These are phyloP conservation scores for Microctenopoma lineatum DNA, from an alignment of 2,797 vertebrate species.

Conservation along the genomic window DNA sequence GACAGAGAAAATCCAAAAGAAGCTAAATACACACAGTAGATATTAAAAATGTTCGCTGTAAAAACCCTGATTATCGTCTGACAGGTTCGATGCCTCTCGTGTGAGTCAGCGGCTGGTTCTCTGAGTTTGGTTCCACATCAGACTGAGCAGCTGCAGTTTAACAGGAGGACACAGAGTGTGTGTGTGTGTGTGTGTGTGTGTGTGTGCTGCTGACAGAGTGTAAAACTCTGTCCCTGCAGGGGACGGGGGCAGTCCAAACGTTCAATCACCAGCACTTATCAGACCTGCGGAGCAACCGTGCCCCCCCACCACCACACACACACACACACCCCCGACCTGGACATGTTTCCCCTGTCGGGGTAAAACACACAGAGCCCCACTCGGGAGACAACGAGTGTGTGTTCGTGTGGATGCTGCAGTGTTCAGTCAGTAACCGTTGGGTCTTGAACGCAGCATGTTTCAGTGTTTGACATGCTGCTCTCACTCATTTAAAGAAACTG, in stretches of 20 bases:
- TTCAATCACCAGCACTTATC: slow-evolving; percentile 44
- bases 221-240: slow-evolving; percentile 39
- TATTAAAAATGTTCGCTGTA: too few relatives aligned
- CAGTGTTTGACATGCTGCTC: too few relatives aligned
- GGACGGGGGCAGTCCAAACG: slow-evolving; percentile 39
- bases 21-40: too few relatives aligned
- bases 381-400: neutral
- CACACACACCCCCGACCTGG: neutral
- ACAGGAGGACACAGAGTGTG: neutral
- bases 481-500: too few relatives aligned
- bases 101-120: neutral
- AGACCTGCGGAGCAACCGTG: slow-evolving; percentile 14
- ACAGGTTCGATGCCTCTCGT: too few relatives aligned
- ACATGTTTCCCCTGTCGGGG: slow-evolving; percentile 15
- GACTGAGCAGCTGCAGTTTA: neutral
- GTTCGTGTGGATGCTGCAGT: too few relatives aligned
- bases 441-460: too few relatives aligned
- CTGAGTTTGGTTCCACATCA: neutral
- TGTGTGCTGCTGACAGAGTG: slow-evolving; percentile 39
- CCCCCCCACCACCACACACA: neutral
- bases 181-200: neutral
- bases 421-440: too few relatives aligned
- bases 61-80: too few relatives aligned
- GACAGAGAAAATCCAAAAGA: too few relatives aligned
- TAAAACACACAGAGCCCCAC: neutral